A percentile compares a stretch with the other conserved stretches of the same genome.
These are phyloP conservation scores for Porites lobata DNA, from an alignment of 92 coral and sea anemone genomes.

Conservation along the genomic window DNA sequence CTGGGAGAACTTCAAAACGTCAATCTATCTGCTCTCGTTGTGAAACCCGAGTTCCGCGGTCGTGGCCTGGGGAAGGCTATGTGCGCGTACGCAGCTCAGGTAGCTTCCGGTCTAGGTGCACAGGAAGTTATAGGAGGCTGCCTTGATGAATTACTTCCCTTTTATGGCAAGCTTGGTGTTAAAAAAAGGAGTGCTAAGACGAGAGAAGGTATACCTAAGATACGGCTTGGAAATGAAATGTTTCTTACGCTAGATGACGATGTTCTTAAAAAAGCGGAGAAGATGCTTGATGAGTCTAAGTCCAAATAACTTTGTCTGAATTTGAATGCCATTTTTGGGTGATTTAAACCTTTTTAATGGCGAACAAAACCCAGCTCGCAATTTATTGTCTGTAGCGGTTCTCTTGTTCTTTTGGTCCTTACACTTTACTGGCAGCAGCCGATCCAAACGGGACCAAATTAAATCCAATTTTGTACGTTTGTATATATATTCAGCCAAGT, in stretches of 20 bases:
- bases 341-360: too few relatives aligned
- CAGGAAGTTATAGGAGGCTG: slow-evolving; percentile 57
- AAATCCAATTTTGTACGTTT: too few relatives aligned
- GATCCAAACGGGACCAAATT: too few relatives aligned
- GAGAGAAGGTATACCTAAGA: slow-evolving; percentile 65
- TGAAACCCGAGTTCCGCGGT: slow-evolving; percentile 73
- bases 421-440: too few relatives aligned
- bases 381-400: too few relatives aligned
- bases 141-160: slow-evolving; percentile 38
- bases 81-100: slow-evolving; percentile 63
- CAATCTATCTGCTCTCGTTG: slow-evolving; percentile 67
- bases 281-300: neutral
- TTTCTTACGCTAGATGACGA: slow-evolving; percentile 35
- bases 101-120: slow-evolving; percentile 50
- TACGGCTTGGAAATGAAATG: slow-evolving; percentile 71
- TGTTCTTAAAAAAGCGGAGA: slow-evolving; percentile 11
- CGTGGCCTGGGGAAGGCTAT: slow-evolving; percentile 74
- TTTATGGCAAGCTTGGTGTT: slow-evolving; percentile 66
- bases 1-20: slow-evolving; percentile 13
- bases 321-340: neutral
- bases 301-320: neutral
- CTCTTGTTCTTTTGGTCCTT: too few relatives aligned
- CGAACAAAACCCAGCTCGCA: too few relatives aligned
- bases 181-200: slow-evolving; percentile 31
- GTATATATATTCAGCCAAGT: too few relatives aligned